Percentiles rank a stretch among this genome's conserved stretches.
Evolutionary conservation across 1,140 invertebrate species (phyloP).

Genomic region (Drosophila pseudoananassae): DNA sequence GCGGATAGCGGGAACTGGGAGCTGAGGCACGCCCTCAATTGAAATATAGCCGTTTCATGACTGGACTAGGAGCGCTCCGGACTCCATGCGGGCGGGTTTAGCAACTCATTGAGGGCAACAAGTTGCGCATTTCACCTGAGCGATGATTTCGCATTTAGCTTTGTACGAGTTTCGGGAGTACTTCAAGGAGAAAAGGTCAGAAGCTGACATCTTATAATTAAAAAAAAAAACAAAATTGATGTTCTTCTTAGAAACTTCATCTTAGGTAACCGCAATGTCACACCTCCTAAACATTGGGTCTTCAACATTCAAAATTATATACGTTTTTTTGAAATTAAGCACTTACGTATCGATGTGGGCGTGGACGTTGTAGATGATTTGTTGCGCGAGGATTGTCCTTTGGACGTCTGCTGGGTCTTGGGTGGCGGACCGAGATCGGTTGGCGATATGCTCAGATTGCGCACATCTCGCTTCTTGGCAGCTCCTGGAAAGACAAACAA

Average conservation of each 20-base stretch:
- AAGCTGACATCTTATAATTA: constrained; percentile 23
- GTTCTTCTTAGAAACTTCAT: no score
- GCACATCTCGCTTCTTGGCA: constrained; percentile 84
- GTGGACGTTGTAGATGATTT: constrained; percentile 65
- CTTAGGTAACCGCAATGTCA: not conserved
- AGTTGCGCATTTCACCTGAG: constrained; percentile 37
- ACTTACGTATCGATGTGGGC: constrained; percentile 75
- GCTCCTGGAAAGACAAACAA: constrained; percentile 68
- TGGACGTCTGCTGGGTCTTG: constrained; percentile 81
- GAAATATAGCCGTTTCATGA: constrained; percentile 90
- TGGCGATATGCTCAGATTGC: constrained; percentile 83
- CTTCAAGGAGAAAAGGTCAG: not conserved
- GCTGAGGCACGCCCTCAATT: constrained; percentile 88
- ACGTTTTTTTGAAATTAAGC: not conserved
- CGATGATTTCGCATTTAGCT: constrained; percentile 38
- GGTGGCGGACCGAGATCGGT: constrained; percentile 83
- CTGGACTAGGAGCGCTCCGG: constrained; percentile 90
- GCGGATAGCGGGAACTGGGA: constrained; percentile 84
- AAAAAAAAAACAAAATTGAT: no score
- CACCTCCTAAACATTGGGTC: constrained; percentile 10
- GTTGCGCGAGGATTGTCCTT: constrained; percentile 72
- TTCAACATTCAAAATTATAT: constrained; percentile 84
- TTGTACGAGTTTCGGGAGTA: not conserved
- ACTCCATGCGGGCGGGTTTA: constrained; percentile 19
- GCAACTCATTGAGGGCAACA: constrained; percentile 44